phyloP scores from a whole-genome alignment of 1,140 invertebrate species.

The Eupristina koningsbergeri region DNA sequence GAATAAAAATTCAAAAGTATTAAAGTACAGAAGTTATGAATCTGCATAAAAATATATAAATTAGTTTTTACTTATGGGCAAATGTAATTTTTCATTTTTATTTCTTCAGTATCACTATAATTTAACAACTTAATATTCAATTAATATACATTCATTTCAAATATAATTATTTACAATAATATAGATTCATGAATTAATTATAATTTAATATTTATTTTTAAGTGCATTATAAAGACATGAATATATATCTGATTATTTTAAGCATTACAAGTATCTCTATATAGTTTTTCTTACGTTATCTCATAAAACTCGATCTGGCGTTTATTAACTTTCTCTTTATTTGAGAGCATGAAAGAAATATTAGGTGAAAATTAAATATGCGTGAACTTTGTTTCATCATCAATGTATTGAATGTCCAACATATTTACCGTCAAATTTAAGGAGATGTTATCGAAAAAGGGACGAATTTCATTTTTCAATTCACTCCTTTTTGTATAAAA shows the following conservation, averaged over 20 bases:
- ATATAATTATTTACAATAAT: neutral
- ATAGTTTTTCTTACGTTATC: neutral
- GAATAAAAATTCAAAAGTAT: neutral
- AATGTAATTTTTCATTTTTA: neutral
- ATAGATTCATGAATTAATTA: neutral
- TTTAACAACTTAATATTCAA: neutral
- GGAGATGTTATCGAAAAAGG: neutral
- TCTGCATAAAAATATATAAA: neutral
- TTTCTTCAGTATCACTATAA: neutral
- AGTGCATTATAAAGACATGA: neutral
- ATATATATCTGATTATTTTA: neutral
- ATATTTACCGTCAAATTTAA: neutral
- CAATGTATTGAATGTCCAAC: neutral
- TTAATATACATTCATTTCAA: neutral
- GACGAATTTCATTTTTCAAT: neutral
- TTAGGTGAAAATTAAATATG: slow-evolving; percentile 12
- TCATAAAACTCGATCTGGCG: neutral
- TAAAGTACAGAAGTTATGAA: neutral
- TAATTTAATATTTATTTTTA: neutral
- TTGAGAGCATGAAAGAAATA: neutral
- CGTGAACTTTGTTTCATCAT: slow-evolving; percentile 9
- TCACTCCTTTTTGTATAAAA: neutral
- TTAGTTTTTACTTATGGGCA: neutral
- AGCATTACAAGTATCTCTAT: neutral
- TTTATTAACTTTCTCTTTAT: slow-evolving; percentile 26